Evolutionary conservation across 2,888 invertebrate species (phyloP), one percentile per base, ranked within the genome.

Genomic region (Tetropium fuscum): DNA sequence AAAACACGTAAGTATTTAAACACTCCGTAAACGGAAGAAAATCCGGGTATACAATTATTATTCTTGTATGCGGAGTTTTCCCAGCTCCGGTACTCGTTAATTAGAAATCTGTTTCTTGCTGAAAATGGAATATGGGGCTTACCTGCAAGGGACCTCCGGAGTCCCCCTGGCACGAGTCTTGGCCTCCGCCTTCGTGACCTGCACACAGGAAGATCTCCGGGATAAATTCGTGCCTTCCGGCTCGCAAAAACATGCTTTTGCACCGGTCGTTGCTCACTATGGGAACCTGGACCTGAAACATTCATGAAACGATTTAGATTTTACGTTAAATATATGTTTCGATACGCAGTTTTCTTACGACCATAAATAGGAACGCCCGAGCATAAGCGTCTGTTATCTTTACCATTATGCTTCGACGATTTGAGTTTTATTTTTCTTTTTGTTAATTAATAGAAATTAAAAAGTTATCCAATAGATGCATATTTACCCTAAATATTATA

Each of bases 221-320:
- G 63, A 95, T 95, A 78, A 92, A 93, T 83, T 95, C 95, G 80
- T 94, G 92, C 47, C 95, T 85, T 3, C 95, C 95, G 19, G 95
- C 95, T 65, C 90, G 86, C 70, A 94, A 85, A 83, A 96, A 96
- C 95, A 96, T 95, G 32, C 90, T 90, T 80, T 95, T 94, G 83
- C 96, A 96, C 69, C 91, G 89, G 76, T 94, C 94, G 82, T 96
- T 96, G 74, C 95, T 95, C n/a, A 96, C 93, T 80, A 96, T 96
- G 58, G 96, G 96, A 48, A 96, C 96, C 75, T 93, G 91, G 10
- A 95, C 96, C 93, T 96, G 83, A 16, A 72, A 71, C 16, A 30
- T 47, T 11, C 19, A 18, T 11, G n/a, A 41, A 38, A 27, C 8
- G 8, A 43, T 48, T 16, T 41, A 34, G 15, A 53, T 10, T n/a